Percentiles rank a stretch among this genome's conserved stretches.
Evolutionary conservation across 2,888 invertebrate genomes (phyloP).

Genomic region (Sericinus montela): DNA sequence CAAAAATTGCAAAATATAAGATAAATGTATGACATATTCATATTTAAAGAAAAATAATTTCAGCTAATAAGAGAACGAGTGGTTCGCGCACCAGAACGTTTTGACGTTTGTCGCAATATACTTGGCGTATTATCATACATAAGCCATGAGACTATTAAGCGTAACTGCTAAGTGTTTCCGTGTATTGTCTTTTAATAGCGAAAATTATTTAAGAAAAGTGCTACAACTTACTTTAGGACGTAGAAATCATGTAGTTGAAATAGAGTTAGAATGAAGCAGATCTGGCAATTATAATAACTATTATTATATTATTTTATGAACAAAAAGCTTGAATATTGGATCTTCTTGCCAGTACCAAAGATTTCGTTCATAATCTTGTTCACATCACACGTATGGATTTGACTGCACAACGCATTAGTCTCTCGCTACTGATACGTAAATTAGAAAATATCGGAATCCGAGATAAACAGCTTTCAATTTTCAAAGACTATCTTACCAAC

Average conservation of each 20-base stretch:
- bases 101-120: slow-evolving; percentile 43
- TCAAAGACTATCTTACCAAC: no score
- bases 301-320: no score
- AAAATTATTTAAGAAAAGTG: slow-evolving; percentile 8
- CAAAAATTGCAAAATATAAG: slow-evolving; percentile 31
- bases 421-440: no score
- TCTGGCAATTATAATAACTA: background rate
- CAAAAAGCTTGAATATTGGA: no score
- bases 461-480: no score
- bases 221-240: slow-evolving; percentile 27
- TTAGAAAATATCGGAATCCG: no score
- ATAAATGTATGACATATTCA: slow-evolving; percentile 26
- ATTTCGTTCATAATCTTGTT: no score
- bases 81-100: slow-evolving; percentile 37
- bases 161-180: slow-evolving; percentile 50
- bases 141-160: slow-evolving; percentile 38
- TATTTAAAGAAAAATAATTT: slow-evolving; percentile 24
- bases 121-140: slow-evolving; percentile 48
- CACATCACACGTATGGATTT: no score
- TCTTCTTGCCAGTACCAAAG: no score
- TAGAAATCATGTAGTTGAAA: slow-evolving; percentile 5
- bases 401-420: no score
- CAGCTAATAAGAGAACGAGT: slow-evolving; percentile 40
- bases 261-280: slow-evolving; percentile 10
- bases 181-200: slow-evolving; percentile 46